Base-by-base conservation (phyloP, 2,888 invertebrate genomes). In the Pantelozetes paolii region DNA sequence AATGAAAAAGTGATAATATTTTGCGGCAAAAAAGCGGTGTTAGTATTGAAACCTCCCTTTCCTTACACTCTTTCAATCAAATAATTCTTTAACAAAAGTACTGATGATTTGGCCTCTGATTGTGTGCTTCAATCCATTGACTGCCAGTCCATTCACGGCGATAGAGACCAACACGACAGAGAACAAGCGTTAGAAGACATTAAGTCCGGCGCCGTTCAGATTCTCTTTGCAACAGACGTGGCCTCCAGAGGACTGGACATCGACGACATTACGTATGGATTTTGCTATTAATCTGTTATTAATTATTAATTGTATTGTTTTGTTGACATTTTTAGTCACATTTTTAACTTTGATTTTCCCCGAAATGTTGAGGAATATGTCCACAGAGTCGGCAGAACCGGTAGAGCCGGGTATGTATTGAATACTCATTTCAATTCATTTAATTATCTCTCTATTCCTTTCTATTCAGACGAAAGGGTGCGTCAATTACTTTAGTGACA, bases 291-390 rank as follows among this genome's bases (percentile, higher is more conserved):
- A n/a, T n/a, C n/a, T n/a, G n/a, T n/a, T 11, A 82, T 79, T 78
- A 40, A 42, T 71, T 50, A 40, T 26, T 15, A 3, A 64, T n/a
- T 36, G 15, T 3, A 11, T 64, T 64, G 45, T 15, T 57, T 15
- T 2, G 30, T 23, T 28, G 5, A 64, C 13, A 1, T 32, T 64
- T 36, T 71, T 57, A 88, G 88, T 13, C 92, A 94, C 82, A 94
- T 97, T 1, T 84, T 95, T 32, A 97, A 97, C 82, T 91, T 88
- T 79, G 96, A 97, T 82, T 95, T 96, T 80, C 96, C 96, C 0
- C 86, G 89, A 20, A 92, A 94, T 79, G 92, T 96, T 79, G 96
- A 96, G 82, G 96, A 97, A 80, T 97, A 96, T 83, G 94, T 94
- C 0, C 96, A 97, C 81, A 86, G 96, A 76, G 92, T 97, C n/a